These are phyloP conservation scores for Chitala chitala DNA, from an alignment of 2,113 vertebrate genomes.

Conservation along the genomic window DNA sequence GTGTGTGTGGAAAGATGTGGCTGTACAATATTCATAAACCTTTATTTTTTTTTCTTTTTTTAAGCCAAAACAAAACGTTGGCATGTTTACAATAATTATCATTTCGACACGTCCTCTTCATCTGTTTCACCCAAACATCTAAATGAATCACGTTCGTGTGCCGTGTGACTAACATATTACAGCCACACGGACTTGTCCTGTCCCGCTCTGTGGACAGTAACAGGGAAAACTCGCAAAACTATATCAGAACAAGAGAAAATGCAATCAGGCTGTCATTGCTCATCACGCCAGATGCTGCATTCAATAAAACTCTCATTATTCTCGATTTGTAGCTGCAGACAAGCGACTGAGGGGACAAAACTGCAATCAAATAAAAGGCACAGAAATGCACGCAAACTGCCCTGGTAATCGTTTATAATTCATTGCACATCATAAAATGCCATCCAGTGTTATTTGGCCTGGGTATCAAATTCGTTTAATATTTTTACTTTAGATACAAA, in stretches of 20 bases:
- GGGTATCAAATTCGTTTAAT: constrained; percentile 26
- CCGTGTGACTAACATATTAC: too few species aligned
- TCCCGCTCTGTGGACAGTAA: constrained; percentile 5
- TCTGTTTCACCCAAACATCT: too few species aligned
- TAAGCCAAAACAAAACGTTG: too few species aligned
- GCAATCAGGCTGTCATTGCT: constrained; percentile 42
- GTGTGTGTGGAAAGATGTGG: too few species aligned
- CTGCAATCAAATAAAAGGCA: constrained; percentile 48
- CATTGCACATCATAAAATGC: constrained; percentile 42
- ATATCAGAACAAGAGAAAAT: constrained; percentile 5
- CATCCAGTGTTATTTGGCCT: constrained; percentile 29
- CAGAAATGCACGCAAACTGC: constrained; percentile 38
- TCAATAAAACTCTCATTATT: constrained; percentile 43
- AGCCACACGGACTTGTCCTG: too few species aligned
- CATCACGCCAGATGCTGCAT: constrained; percentile 55
- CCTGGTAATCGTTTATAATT: constrained; percentile 50
- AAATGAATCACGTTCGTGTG: too few species aligned
- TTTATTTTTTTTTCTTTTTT: neutral
- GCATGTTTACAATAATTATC: too few species aligned
- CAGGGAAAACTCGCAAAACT: neutral
- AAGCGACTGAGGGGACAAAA: constrained; percentile 31
- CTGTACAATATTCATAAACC: too few species aligned
- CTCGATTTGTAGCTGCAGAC: constrained; percentile 39
- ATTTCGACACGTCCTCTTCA: too few species aligned
- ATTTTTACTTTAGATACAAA: constrained; percentile 3